Conservation (phyloP, 2,797 vertebrate species). For the Gallirallus australis region DNA sequence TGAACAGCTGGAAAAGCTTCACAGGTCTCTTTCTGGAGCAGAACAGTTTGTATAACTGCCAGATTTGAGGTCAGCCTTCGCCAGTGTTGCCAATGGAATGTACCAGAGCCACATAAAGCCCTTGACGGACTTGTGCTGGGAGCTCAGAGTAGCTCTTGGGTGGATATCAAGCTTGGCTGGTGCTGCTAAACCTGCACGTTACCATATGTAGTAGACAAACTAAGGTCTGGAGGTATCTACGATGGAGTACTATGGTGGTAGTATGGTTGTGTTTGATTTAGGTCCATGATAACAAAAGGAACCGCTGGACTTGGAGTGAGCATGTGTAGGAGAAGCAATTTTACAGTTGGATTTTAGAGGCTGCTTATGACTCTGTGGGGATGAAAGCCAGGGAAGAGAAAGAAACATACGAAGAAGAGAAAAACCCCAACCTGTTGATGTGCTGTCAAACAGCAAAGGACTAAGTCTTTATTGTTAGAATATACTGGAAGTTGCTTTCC, state of each 20-base stretch:
- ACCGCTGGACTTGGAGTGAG: not conserved
- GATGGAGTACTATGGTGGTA: not conserved
- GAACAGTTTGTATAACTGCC: not conserved
- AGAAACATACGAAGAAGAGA: not conserved
- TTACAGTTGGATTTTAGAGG: not conserved
- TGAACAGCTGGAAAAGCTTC: not conserved
- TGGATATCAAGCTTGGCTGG: not conserved
- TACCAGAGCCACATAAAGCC: not conserved
- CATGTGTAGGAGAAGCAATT: accelerated
- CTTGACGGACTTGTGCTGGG: not conserved
- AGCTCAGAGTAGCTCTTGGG: not conserved
- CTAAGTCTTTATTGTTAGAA: not conserved
- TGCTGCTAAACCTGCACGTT: not conserved
- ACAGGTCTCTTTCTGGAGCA: not conserved
- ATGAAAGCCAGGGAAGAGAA: not conserved
- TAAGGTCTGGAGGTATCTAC: not conserved
- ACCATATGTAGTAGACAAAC: not conserved
- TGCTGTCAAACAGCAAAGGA: not conserved
- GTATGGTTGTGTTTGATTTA: not conserved
- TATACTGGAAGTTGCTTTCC: not conserved
- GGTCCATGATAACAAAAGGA: not conserved
- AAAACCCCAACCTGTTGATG: not conserved
- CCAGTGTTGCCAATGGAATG: not conserved
- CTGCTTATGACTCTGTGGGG: not conserved
- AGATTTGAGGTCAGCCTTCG: not conserved